phyloP scores from a whole-genome alignment of 2,113 vertebrate species.

The Oreochromis aureus region DNA sequence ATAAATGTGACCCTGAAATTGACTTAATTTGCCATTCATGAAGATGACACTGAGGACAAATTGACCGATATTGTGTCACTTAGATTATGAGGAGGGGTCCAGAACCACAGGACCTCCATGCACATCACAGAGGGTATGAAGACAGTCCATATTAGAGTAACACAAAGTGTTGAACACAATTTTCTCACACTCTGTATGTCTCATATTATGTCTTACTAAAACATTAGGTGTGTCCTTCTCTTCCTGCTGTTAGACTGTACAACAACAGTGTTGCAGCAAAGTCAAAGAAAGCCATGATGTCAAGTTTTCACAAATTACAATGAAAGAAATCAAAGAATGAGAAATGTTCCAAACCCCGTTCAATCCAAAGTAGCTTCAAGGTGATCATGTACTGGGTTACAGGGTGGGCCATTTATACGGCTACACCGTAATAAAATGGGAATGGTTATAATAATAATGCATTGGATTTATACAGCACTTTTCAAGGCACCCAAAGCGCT shows the following conservation, averaged over 20 bases:
- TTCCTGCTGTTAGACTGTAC: not conserved
- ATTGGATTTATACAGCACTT: too few relatives aligned
- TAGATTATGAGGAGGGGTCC: not conserved
- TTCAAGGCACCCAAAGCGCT: too few relatives aligned
- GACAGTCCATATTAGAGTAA: not conserved
- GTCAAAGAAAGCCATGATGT: not conserved
- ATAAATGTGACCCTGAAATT: constrained; percentile 24
- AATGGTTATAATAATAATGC: too few relatives aligned
- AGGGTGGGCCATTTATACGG: too few relatives aligned
- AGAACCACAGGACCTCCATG: not conserved
- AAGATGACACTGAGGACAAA: not conserved
- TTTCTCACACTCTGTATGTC: not conserved
- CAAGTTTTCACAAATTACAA: not conserved
- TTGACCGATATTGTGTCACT: not conserved
- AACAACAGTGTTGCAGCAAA: not conserved
- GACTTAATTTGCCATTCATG: constrained; percentile 18
- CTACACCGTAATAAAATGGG: too few relatives aligned
- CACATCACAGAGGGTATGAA: not conserved
- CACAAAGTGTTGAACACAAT: not conserved
- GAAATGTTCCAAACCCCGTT: not conserved
- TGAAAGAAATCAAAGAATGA: not conserved
- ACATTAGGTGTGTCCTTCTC: not conserved
- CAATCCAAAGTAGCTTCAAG: not conserved
- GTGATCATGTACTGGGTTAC: not conserved
- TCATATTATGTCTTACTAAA: not conserved